Conservation (phyloP, 2,888 invertebrate genomes). For the Drosophila atripex region DNA sequence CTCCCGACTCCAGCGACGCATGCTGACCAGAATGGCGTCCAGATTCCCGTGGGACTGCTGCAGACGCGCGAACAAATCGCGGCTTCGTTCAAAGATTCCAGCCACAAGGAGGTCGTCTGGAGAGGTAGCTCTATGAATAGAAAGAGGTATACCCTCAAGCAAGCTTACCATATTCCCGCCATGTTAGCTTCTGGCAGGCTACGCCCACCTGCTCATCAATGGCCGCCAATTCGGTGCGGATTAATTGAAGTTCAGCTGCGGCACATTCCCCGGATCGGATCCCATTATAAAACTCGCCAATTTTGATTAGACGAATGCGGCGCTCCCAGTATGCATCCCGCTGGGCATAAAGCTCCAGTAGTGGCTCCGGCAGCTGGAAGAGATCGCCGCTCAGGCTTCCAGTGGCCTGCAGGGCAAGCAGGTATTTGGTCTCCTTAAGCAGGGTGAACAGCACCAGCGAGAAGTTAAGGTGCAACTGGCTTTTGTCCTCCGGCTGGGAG, state of each 20-base stretch:
- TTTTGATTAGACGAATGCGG: conserved; percentile 85
- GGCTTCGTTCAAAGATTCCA: conserved; percentile 70
- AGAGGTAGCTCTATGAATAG: not conserved
- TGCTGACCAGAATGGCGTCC: conserved; percentile 85
- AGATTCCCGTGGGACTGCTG: conserved; percentile 86
- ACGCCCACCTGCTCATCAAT: conserved; percentile 89
- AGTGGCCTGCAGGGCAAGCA: conserved; percentile 86
- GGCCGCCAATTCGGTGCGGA: conserved; percentile 89
- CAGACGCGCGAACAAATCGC: conserved; percentile 71
- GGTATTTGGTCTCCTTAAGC: conserved; percentile 92
- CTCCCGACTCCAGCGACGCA: conserved; percentile 89
- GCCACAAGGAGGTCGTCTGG: conserved; percentile 71
- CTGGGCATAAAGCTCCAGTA: conserved; percentile 72
- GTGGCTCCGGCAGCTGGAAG: conserved; percentile 63
- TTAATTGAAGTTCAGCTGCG: conserved; percentile 90
- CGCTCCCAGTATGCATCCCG: conserved; percentile 79
- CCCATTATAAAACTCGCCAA: conserved; percentile 92
- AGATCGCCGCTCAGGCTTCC: conserved; percentile 53
- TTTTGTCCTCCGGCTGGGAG: conserved; percentile 33
- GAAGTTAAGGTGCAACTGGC: conserved; percentile 70
- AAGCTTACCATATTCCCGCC: conserved; percentile 91
- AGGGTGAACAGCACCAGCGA: conserved; percentile 87
- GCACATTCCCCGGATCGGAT: conserved; percentile 89
- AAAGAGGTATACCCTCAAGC: too few species aligned
- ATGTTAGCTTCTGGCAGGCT: conserved; percentile 89